Evolutionary conservation across 2,113 vertebrate genomes (phyloP).

Genomic region (Oryzias curvinotus): DNA sequence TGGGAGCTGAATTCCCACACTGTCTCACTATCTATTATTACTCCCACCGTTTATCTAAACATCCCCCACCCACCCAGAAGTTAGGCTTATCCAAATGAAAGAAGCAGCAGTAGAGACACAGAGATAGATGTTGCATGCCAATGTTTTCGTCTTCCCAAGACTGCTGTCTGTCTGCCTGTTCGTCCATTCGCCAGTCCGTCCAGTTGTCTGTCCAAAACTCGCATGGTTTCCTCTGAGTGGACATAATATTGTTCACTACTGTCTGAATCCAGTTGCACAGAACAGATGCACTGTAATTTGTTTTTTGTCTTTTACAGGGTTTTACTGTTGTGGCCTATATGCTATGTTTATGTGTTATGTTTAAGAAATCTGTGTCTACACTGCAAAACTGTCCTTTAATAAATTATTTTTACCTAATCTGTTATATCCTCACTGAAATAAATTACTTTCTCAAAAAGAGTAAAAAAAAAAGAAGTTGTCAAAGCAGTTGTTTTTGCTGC

Average conservation of each 20-base stretch:
- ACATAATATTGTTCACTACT: conserved; percentile 57
- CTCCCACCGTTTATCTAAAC: conserved; percentile 71
- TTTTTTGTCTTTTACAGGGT: conserved; percentile 49
- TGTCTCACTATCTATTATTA: conserved; percentile 74
- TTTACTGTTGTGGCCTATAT: conserved; percentile 35
- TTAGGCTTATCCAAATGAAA: conserved; percentile 68
- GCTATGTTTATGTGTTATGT: conserved; percentile 41
- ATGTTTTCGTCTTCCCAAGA: conserved; percentile 71
- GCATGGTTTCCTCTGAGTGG: conserved; percentile 69
- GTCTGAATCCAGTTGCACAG: conserved; percentile 67
- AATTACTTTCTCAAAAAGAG: neutral
- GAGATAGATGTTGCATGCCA: conserved; percentile 76
- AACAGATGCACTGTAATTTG: conserved; percentile 39
- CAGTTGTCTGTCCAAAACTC: conserved; percentile 69
- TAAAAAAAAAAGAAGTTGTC: neutral
- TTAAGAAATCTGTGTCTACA: conserved; percentile 30
- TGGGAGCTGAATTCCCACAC: conserved; percentile 80
- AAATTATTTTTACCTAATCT: neutral
- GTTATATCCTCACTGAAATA: conserved; percentile 4
- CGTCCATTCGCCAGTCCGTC: conserved; percentile 65
- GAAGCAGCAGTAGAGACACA: conserved; percentile 62
- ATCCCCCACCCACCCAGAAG: conserved; percentile 81
- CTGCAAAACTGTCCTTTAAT: conserved; percentile 53
- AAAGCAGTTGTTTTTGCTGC: neutral
- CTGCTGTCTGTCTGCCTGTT: conserved; percentile 74